phyloP scores from a whole-genome alignment of 53 echinoderm and acorn worm genomes.

The Glandiceps talaboti region DNA sequence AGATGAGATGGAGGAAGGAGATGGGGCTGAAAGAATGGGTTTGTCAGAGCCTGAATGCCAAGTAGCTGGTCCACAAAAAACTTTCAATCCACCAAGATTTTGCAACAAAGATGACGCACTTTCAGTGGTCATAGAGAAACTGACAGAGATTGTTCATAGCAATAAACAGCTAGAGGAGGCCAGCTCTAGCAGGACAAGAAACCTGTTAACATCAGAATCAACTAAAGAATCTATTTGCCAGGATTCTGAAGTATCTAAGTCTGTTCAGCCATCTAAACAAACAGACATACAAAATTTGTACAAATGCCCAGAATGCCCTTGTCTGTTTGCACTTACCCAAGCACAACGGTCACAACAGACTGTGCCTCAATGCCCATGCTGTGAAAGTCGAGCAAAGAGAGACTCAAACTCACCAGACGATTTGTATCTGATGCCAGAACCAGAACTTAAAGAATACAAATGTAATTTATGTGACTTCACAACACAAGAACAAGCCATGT shows the following conservation, averaged over 20 bases:
- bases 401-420: constrained; percentile 6
- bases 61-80: background rate
- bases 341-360: constrained; percentile 25
- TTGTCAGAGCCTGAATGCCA: background rate
- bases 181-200: too few relatives aligned
- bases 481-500: constrained; percentile 29
- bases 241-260: constrained; percentile 3
- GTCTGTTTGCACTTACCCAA: constrained; percentile 54
- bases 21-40: background rate
- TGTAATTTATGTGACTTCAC: constrained; percentile 65
- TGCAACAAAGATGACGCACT: constrained; percentile 70
- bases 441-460: constrained; percentile 17
- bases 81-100: background rate
- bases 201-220: background rate
- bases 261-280: background rate
- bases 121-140: constrained; percentile 90
- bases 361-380: constrained; percentile 57
- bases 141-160: constrained; percentile 78
- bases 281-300: constrained; percentile 18
- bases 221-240: constrained; percentile 10
- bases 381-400: constrained; percentile 18
- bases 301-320: constrained; percentile 83
- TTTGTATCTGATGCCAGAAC: background rate
- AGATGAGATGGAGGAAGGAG: background rate
- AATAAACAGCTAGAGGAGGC: constrained; percentile 34